Percentiles rank a stretch among this genome's conserved stretches.
phyloP scores from a whole-genome alignment of 2,113 vertebrate genomes.

The Lepidothrix coronata region DNA sequence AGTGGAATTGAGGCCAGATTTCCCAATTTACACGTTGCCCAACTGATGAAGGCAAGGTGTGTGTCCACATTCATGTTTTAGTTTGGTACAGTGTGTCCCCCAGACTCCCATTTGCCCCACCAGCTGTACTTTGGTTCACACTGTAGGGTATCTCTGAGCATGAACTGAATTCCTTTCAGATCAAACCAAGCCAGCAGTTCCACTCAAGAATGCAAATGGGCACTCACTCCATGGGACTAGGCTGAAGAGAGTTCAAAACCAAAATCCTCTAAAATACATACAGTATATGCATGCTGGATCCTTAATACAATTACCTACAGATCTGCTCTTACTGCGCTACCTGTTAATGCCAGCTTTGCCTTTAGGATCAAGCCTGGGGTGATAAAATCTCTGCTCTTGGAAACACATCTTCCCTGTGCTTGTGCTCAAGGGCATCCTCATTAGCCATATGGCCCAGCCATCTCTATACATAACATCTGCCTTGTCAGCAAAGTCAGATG shows the following conservation, averaged over 20 bases:
- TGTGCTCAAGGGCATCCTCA: neutral
- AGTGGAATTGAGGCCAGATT: neutral
- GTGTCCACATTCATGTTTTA: rapidly evolving
- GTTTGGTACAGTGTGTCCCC: neutral
- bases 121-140: neutral
- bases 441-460: neutral
- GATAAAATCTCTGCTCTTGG: neutral
- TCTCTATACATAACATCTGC: neutral
- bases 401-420: neutral
- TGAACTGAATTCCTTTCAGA: rapidly evolving
- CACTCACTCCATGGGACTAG: neutral
- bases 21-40: neutral
- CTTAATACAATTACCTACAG: neutral
- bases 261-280: neutral
- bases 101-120: neutral
- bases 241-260: neutral
- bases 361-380: neutral
- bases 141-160: rapidly evolving
- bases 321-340: neutral
- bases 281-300: rapidly evolving
- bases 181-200: neutral
- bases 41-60: neutral
- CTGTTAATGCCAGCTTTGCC: neutral
- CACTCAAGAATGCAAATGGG: neutral
- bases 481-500: neutral